Conservation (phyloP, 92 coral and sea anemone species). For the Montipora capitata region DNA sequence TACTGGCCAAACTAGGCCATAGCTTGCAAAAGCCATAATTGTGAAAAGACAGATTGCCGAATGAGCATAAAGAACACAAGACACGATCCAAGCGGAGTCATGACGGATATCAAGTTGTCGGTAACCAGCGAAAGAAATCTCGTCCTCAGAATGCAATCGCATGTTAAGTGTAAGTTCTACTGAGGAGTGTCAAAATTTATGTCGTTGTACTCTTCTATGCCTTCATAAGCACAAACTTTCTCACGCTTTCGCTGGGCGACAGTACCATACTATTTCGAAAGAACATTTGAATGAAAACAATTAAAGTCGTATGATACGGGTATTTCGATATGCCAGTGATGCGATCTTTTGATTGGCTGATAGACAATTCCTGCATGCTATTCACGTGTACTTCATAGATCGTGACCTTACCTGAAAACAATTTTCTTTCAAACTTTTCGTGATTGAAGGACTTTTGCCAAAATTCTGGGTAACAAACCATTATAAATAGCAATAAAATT, state of each 20-base stretch:
- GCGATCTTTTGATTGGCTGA: conserved; percentile 5
- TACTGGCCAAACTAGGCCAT: conserved; percentile 52
- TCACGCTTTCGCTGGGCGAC: conserved; percentile 16
- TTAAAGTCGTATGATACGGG: conserved; percentile 34
- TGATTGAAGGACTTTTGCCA: not conserved
- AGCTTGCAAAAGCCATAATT: conserved; percentile 57
- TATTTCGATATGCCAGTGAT: not conserved
- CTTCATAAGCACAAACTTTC: conserved; percentile 11
- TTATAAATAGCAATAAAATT: too few relatives aligned
- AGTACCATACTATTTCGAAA: conserved; percentile 7
- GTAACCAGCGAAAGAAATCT: conserved; percentile 24
- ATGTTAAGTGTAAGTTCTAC: conserved; percentile 9
- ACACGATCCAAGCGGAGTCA: conserved; percentile 47
- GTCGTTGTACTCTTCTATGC: conserved; percentile 32
- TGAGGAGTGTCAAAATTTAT: conserved; percentile 16
- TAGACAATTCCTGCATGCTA: not conserved
- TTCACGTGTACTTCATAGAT: conserved; percentile 8
- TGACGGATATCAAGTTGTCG: conserved; percentile 45
- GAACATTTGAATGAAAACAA: not conserved
- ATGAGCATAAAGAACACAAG: conserved; percentile 63
- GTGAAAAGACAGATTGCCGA: conserved; percentile 47
- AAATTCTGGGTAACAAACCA: too few relatives aligned
- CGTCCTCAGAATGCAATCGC: conserved; percentile 43
- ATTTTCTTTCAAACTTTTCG: not conserved
- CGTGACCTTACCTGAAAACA: not conserved